These are phyloP conservation scores for Sarcophaga carnaria DNA, from an alignment of 2,888 invertebrate species.

Conservation along the genomic window DNA sequence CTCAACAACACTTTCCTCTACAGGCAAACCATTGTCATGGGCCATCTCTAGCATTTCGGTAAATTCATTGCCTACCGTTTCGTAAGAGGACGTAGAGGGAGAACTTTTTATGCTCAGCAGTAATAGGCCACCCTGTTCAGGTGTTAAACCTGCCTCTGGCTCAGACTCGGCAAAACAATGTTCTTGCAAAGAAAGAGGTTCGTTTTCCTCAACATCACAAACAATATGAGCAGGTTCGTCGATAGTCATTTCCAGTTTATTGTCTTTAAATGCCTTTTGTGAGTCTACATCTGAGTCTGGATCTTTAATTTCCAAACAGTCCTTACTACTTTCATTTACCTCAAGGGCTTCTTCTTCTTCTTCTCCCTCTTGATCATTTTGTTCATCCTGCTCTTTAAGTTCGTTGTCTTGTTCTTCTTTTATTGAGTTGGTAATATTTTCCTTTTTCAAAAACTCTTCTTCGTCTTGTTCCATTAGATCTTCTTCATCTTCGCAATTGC, in stretches of 20 bases:
- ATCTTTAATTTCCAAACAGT: conserved; percentile 70
- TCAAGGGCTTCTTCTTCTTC: conserved; percentile 47
- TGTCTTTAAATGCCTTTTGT: conserved; percentile 74
- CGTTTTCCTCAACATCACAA: conserved; percentile 75
- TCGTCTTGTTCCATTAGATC: conserved; percentile 45
- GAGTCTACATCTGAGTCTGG: conserved; percentile 60
- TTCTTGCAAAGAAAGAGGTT: conserved; percentile 76
- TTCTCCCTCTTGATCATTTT: conserved; percentile 44
- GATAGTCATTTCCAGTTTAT: background rate
- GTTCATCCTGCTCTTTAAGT: conserved; percentile 46
- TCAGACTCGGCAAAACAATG: conserved; percentile 77
- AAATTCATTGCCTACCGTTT: conserved; percentile 82
- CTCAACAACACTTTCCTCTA: conserved; percentile 38
- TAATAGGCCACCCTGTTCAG: conserved; percentile 72
- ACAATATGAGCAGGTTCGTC: background rate
- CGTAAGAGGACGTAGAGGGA: conserved; percentile 82
- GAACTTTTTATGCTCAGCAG: conserved; percentile 79
- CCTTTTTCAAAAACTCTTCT: conserved; percentile 74
- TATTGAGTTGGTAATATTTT: conserved; percentile 14
- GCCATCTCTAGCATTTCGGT: conserved; percentile 75
- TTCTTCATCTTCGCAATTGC: conserved; percentile 68
- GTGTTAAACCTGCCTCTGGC: conserved; percentile 71
- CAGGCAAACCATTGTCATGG: conserved; percentile 61
- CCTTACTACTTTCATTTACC: conserved; percentile 51
- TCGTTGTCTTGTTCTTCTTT: conserved; percentile 4